A percentile compares a stretch with the other conserved stretches of the same genome.
Evolutionary conservation across 1,140 invertebrate genomes (phyloP).

Genomic region (Adelges cooleyi): DNA sequence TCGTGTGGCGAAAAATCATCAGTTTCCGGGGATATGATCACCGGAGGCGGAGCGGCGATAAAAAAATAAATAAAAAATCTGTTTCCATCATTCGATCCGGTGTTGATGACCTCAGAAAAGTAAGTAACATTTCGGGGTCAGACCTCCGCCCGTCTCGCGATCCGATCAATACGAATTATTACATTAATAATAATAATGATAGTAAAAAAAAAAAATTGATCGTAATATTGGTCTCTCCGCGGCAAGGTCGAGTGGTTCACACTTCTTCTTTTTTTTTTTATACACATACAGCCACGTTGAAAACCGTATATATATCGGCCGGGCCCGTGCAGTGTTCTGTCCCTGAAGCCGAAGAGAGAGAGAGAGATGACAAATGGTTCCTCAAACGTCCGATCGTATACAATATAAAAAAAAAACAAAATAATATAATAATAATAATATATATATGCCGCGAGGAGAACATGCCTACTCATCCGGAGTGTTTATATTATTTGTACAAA

Average conservation of each 20-base stretch:
- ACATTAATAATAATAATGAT: constrained; percentile 27
- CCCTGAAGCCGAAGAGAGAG: constrained; percentile 4
- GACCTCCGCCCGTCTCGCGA: constrained; percentile 4
- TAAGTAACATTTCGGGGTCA: constrained; percentile 19
- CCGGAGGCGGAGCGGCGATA: not conserved
- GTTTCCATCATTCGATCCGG: constrained; percentile 5
- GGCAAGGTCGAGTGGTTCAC: constrained; percentile 27
- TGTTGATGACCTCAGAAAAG: constrained; percentile 23
- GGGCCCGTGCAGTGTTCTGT: not conserved
- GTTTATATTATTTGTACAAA: constrained; percentile 29
- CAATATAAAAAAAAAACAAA: constrained; percentile 11
- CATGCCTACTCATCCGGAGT: constrained; percentile 28
- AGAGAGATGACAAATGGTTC: constrained; percentile 27
- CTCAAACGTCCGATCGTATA: constrained; percentile 23
- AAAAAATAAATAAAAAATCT: constrained; percentile 17
- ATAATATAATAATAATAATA: constrained; percentile 1
- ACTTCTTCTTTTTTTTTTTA: not conserved
- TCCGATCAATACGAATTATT: constrained; percentile 27
- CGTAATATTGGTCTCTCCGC: constrained; percentile 24
- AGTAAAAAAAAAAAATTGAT: constrained; percentile 23
- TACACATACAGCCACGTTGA: not conserved
- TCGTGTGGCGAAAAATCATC: not conserved
- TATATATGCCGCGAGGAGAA: constrained; percentile 12
- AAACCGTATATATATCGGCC: constrained; percentile 1
- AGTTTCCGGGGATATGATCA: not conserved